Percentiles rank a stretch among this genome's conserved stretches.
phyloP scores from a whole-genome alignment of 2,797 vertebrate genomes.

The Merluccius polli region DNA sequence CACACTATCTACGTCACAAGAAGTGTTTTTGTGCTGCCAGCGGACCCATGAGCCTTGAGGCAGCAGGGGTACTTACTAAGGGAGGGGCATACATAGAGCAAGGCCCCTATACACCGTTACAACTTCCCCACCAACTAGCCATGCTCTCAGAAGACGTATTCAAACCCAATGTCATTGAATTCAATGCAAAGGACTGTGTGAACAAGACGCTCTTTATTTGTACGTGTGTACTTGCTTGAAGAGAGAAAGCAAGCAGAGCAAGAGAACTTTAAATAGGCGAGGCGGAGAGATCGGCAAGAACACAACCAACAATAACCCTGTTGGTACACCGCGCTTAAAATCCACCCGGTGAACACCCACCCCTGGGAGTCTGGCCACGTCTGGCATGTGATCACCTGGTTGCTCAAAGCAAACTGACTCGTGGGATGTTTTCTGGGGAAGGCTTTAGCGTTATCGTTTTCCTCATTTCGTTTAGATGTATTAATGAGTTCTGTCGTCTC shows the following conservation, averaged over 20 bases:
- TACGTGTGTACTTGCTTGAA: background rate
- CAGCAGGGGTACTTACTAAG: background rate
- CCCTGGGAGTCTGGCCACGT: too few species aligned
- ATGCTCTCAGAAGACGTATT: background rate
- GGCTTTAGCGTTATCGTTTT: slow-evolving; percentile 21
- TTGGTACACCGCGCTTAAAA: too few species aligned
- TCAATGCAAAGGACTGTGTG: background rate
- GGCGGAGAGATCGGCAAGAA: background rate
- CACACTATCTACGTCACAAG: background rate
- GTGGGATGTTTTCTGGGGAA: background rate
- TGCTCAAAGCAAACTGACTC: background rate
- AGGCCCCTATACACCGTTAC: background rate
- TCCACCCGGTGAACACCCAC: too few species aligned
- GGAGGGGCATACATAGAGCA: background rate
- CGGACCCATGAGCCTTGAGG: background rate
- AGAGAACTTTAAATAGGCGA: background rate
- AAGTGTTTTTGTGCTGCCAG: background rate
- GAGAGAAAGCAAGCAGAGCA: background rate
- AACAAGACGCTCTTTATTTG: background rate
- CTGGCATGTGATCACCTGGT: too few species aligned
- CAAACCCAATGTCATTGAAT: background rate
- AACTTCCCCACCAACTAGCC: background rate
- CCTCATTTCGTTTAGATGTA: background rate
- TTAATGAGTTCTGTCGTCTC: slow-evolving; percentile 5
- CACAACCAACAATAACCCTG: background rate